These are phyloP conservation scores for Myrmecobius fasciatus DNA, from an alignment of 2,113 vertebrate species.

Conservation along the genomic window DNA sequence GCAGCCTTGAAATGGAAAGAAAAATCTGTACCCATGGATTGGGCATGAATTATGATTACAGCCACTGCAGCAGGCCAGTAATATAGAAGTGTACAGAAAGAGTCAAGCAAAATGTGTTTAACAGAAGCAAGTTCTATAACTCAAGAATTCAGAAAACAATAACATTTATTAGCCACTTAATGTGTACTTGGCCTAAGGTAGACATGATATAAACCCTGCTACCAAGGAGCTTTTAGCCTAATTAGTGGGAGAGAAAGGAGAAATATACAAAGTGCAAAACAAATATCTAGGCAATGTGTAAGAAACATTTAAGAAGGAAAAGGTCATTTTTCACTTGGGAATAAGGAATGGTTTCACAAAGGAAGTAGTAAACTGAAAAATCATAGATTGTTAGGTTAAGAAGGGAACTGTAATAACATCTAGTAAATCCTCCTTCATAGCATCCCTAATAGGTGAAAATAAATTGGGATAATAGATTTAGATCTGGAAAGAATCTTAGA, in stretches of 20 bases:
- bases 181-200: background rate
- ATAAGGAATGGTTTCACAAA: background rate
- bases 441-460: background rate
- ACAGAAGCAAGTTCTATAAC: background rate
- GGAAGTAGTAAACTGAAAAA: background rate
- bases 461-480: background rate
- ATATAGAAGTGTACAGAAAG: background rate
- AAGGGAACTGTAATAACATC: background rate
- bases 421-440: background rate
- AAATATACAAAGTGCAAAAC: background rate
- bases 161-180: background rate
- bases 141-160: background rate
- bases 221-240: background rate
- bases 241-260: background rate
- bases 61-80: background rate
- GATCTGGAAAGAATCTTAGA: background rate
- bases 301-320: background rate
- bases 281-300: background rate
- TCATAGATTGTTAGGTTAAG: background rate
- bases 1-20: slow-evolving; percentile 35
- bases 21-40: background rate
- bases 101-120: background rate
- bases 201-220: background rate
- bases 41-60: background rate
- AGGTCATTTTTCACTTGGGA: background rate